Evolutionary conservation across 1,140 invertebrate genomes (phyloP), one percentile per base, ranked within the genome.

Genomic region (Eubasilissa regina): DNA sequence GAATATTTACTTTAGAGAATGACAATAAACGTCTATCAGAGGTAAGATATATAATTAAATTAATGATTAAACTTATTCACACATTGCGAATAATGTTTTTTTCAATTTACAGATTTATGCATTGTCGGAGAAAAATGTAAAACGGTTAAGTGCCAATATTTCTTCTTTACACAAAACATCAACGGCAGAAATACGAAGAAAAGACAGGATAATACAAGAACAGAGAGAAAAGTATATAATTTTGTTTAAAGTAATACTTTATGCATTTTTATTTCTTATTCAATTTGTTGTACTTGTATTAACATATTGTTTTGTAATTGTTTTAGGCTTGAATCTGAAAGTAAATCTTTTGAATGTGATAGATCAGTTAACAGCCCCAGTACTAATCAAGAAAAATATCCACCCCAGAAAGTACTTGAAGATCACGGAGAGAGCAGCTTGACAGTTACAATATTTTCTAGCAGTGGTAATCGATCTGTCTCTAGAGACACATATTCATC

Each of bases 81-180:
- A 17, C 44, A 48, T 17, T 47, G 66, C 35, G 19, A n/a, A 64
- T 12, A 62, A 3, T 25, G 4, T 62, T 62, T 3, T 35, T 10
- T 43, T 6, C n/a, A 25, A 43, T 17, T 75, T 62, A n/a, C n/a
- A 75, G 74, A 75, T 62, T 25, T 47, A 48, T 62, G n/a, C 35
- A 19, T 35, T 10, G 21, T 7, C 62, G 9, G 43, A 75, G 13
- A 45, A 75, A 62, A 43, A 75, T 21, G 13, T 10, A 1, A 75
- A 60, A 47, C 35, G 62, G 21, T 60, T 75, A 62, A 35, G 25
- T 12, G 48, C 8, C 17, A 75, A 75, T 47, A 75, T 75, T 62
- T 75, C 74, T 48, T 75, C 74, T 17, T 64, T 75, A 15, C 74
- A 43, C 15, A 75, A 75, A 62, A 75, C 74, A 4, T 60, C 74